Percentiles rank a stretch among this genome's conserved stretches.
Conservation (phyloP, 2,797 vertebrate species). For the Spinus olivaceus region DNA sequence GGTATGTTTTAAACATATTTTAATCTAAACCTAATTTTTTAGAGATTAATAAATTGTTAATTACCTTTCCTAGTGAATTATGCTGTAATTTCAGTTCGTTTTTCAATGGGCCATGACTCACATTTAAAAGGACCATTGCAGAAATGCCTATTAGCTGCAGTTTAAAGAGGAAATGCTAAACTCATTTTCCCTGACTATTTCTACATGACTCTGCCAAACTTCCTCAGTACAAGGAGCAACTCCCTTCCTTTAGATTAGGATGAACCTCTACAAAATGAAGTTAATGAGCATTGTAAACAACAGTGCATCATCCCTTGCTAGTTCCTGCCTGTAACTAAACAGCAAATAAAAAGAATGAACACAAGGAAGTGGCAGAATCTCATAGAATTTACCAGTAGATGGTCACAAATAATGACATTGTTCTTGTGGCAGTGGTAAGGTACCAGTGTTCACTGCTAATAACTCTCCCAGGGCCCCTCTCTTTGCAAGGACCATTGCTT, state of each 20-base stretch:
- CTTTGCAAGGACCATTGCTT: background rate
- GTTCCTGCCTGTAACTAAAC: background rate
- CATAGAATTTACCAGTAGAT: background rate
- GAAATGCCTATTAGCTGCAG: conserved; percentile 50
- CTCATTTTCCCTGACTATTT: conserved; percentile 7
- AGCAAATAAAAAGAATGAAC: background rate
- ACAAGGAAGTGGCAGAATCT: background rate
- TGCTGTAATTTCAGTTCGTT: conserved; percentile 49
- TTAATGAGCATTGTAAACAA: background rate
- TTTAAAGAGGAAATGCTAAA: conserved; percentile 40
- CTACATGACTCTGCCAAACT: background rate
- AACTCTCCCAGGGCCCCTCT: background rate
- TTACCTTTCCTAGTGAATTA: conserved; percentile 66
- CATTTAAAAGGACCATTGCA: conserved; percentile 56
- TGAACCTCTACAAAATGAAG: background rate
- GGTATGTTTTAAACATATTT: background rate
- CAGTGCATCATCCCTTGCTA: background rate
- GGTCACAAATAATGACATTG: background rate
- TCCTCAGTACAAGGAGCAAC: background rate
- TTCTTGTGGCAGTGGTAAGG: background rate
- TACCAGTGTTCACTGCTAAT: background rate
- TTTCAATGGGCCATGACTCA: conserved; percentile 52
- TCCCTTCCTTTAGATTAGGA: background rate
- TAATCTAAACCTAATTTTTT: conserved; percentile 2
- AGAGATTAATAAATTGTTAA: conserved; percentile 38